Evolutionary conservation across 2,113 vertebrate species (phyloP), one percentile per base, ranked within the genome.

Genomic region (Silurus meridionalis): DNA sequence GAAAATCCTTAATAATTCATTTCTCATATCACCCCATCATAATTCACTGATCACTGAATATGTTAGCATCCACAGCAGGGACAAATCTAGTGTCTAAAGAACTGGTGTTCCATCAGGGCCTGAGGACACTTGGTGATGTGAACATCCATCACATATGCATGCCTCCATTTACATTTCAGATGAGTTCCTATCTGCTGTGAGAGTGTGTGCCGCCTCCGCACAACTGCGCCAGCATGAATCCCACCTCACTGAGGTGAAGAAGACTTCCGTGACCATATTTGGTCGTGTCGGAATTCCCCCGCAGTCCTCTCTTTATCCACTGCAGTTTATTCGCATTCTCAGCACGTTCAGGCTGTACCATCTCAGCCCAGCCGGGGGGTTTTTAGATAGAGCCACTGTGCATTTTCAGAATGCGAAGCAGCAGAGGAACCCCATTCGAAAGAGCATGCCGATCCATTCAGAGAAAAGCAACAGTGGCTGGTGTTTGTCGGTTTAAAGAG

Each of bases 221-320:
- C 66, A 55, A 64, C 87, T 80, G 78, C 57, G 28, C 64, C 66
- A 77, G 85, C 55, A 80, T 80, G 86, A 75, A 77, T 86, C 81
- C 80, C 89, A 83, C 57, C 83, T 87, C 78, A 69, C 50, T 55
- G 84, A 79, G 86, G 80, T 74, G 80, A 88, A 46, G 85, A 86
- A 53, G 3, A 78, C 92, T 94, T 95, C 94, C 91, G 69, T 66
- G 17, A 5, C 94, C 92, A 92, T 90, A 91, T 91, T 92, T 90
- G 93, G 93, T 52, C 67, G 79, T 91, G 89, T 91, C 92, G 94
- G 94, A 94, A 94, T 94, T 79, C 92, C 94, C 91, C 89, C 82
- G 52, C 85, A 83, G 61, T 57, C 71, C 80, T 25, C 83, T 86
- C 83, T 60, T 80, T 15, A 89, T 85, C 90, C 90, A 87, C 85